phyloP scores from a whole-genome alignment of 2,113 vertebrate genomes.

The Natator depressus region DNA sequence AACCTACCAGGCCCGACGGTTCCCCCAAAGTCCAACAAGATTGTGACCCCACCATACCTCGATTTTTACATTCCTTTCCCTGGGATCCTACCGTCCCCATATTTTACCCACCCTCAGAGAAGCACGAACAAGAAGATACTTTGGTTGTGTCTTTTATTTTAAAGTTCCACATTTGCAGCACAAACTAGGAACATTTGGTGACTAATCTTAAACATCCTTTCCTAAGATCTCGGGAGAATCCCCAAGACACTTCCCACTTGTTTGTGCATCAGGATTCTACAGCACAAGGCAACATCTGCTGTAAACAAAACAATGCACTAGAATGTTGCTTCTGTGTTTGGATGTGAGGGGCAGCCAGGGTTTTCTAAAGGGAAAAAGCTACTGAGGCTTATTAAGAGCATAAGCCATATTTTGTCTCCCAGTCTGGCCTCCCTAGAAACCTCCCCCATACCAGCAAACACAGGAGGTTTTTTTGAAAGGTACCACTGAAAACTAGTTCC shows the following conservation, averaged over 20 bases:
- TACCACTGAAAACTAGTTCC: constrained; percentile 40
- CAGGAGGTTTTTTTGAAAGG: constrained; percentile 47
- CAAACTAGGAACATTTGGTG: not conserved
- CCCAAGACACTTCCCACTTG: not conserved
- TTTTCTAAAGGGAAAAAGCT: constrained; percentile 26
- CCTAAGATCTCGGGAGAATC: constrained; percentile 1
- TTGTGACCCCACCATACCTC: constrained; percentile 3
- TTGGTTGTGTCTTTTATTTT: not conserved
- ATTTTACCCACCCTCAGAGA: not conserved
- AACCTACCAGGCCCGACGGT: constrained; percentile 34
- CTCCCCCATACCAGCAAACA: constrained; percentile 41
- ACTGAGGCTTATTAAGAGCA: constrained; percentile 54
- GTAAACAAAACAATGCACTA: constrained; percentile 15
- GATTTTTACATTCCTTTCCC: constrained; percentile 10
- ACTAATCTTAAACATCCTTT: not conserved
- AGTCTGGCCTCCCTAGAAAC: constrained; percentile 1
- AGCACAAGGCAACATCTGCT: constrained; percentile 42
- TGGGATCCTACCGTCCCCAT: not conserved
- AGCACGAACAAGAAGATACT: not conserved
- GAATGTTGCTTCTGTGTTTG: constrained; percentile 5
- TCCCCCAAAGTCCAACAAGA: constrained; percentile 11
- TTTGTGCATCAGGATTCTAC: not conserved
- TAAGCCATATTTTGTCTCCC: constrained; percentile 4
- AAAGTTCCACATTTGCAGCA: not conserved
- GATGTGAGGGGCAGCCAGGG: constrained; percentile 14